These are phyloP conservation scores for Acrocephalus scirpaceus DNA, from an alignment of 2,797 vertebrate genomes.

Conservation along the genomic window DNA sequence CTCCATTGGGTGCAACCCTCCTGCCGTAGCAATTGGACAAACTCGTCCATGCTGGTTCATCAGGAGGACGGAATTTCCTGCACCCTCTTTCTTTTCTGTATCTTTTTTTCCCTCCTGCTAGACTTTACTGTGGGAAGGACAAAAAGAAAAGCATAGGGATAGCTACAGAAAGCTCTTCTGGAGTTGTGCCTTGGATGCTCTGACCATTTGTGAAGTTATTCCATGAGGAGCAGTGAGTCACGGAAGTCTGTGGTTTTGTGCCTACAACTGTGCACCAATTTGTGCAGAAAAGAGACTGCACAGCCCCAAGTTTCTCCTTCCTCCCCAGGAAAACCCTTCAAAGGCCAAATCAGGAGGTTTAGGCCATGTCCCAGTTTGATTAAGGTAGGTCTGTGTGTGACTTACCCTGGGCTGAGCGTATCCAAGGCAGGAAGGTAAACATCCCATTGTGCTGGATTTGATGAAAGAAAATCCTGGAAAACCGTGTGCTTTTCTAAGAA, in stretches of 20 bases:
- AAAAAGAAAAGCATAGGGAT: neutral
- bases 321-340: neutral
- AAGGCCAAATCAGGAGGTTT: neutral
- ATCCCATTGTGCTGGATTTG: conserved; percentile 56
- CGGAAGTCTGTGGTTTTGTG: neutral
- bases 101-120: neutral
- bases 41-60: neutral
- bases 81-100: neutral
- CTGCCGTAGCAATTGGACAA: conserved; percentile 12
- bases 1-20: neutral
- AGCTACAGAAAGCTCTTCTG: neutral
- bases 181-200: neutral
- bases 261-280: neutral
- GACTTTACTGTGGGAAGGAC: neutral
- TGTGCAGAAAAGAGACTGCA: neutral
- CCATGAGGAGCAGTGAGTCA: neutral
- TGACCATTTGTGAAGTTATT: neutral
- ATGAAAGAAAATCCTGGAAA: conserved; percentile 68
- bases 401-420: neutral
- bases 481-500: conserved; percentile 48
- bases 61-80: neutral
- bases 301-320: neutral
- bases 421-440: conserved; percentile 58
- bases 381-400: neutral
- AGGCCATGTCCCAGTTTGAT: neutral